Evolutionary conservation across 92 coral and sea anemone genomes (phyloP), one percentile per base, ranked within the genome.

Genomic region (Micromussa lordhowensis): DNA sequence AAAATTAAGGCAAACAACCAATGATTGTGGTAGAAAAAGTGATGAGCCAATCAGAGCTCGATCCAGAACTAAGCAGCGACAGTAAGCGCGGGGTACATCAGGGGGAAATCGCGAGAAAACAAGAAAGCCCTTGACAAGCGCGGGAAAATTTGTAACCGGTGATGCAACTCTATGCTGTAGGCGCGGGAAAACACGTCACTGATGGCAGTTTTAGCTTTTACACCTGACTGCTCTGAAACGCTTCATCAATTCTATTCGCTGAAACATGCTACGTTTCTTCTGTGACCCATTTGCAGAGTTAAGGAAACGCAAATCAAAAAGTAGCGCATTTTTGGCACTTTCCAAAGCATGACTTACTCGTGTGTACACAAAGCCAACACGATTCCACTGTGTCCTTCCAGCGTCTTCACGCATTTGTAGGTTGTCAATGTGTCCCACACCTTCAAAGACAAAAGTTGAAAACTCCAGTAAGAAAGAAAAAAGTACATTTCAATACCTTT

Each of bases 361-460:
- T 97, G 98, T 77, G 99, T 95, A 82, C 99, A 96, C 51, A 97
- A 84, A 3, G 98, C 98, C 79, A 97, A 83, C 19, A 97, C 99
- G 36, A 97, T 97, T 24, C 99, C 98, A 68, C 98, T 93, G 74
- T 97, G 99, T 68, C 98, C 99, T 51, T 95, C 99, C 80, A 97
- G 71, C 0, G 99, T 97, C 85, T 97, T 97, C n/a, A 97, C 95
- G 79, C 99, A 97, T 66, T 95, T 97, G 90, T 97, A 97, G 0
- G 99, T 97, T 21, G 97, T 95, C 4, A 95, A 88, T 5, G 99
- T 97, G 77, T 97, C 99, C 99, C 99, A 97, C n/a, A 97, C 99
- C 99, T 97, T 76, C 10, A 92, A 78, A 53, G 31, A 72, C 68
- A 70, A 61, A 30, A 58, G 28, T 54, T 7, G 30, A 3, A 26